Base-by-base conservation (phyloP, 1,140 invertebrate species). In the Chlorops oryzae region DNA sequence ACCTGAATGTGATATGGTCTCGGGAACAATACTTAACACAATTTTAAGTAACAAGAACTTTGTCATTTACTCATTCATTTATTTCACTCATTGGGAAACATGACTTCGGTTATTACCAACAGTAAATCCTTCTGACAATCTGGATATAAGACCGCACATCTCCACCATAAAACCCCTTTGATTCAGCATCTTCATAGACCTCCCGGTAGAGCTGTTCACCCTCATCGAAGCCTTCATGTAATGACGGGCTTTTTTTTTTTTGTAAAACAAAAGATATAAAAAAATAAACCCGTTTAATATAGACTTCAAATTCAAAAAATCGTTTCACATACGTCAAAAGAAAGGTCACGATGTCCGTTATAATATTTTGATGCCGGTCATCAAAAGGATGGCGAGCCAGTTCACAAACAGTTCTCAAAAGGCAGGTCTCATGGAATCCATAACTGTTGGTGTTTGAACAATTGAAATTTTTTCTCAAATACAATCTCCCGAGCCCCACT, bases 161-260 rank as follows among this genome's bases (percentile, higher is more conserved):
- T 55, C 58, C 3, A 59, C 61, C 3, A 62, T 27, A 22, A 61
- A 61, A n/a, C 12, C 70, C 70, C 28, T 62, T 48, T 17, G 42
- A 52, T 46, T 72, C 66, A 2, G 70, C 70, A 17, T 49, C 51
- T 35, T 68, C 70, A 50, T 70, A 72, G n/a, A 43, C 49, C 13
- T 64, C 52, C 5, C 53, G 57, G 38, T 61, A 59, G n/a, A 55
- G 5, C 17, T 54, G 47, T 22, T 72, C 69, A 5, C 52, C 24
- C 3, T 52, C 45, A 3, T 28, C 42, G 34, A 72, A 72, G 2
- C 59, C 65, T 41, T 72, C 57, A 40, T 72, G 69, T 23, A 61
- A 47, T 3, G 69, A 70, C 10, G 69, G 69, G 20, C 69, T 72
- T n/a, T n/a, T n/a, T n/a, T n/a, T n/a, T n/a, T n/a, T n/a, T n/a